Conservation (phyloP, 2,797 vertebrate species). For the Rhinatrema bivittatum region DNA sequence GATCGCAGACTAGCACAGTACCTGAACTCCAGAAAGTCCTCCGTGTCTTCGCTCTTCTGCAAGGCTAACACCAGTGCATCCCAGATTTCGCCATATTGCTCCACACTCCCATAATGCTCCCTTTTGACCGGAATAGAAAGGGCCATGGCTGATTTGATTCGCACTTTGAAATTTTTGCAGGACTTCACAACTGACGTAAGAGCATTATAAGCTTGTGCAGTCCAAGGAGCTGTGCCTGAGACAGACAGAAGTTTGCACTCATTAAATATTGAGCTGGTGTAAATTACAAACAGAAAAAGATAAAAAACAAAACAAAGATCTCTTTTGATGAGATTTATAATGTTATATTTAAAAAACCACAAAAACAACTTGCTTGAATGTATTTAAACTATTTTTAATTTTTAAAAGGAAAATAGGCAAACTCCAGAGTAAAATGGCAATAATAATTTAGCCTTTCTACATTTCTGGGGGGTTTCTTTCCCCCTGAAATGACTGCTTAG, state of each 20-base stretch:
- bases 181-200: conserved; percentile 81
- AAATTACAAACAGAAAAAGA: not conserved
- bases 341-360: no score
- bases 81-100: conserved; percentile 77
- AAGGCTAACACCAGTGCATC: conserved; percentile 71
- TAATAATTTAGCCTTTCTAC: no score
- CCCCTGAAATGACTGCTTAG: no score
- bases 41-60: conserved; percentile 79
- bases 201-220: conserved; percentile 66
- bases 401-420: no score
- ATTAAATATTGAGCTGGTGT: no score
- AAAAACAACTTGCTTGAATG: no score
- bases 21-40: conserved; percentile 89
- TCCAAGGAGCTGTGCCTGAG: conserved; percentile 77
- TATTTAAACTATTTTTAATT: no score
- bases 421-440: no score
- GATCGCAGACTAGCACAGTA: conserved; percentile 83
- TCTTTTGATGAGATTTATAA: no score
- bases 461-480: no score
- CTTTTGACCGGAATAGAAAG: conserved; percentile 70
- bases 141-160: conserved; percentile 86
- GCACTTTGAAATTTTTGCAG: conserved; percentile 94
- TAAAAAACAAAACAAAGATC: fast-evolving
- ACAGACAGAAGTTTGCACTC: not conserved
- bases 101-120: conserved; percentile 61